Base-by-base conservation (phyloP, 2,797 vertebrate species). In the Leptatherina wallacei region DNA sequence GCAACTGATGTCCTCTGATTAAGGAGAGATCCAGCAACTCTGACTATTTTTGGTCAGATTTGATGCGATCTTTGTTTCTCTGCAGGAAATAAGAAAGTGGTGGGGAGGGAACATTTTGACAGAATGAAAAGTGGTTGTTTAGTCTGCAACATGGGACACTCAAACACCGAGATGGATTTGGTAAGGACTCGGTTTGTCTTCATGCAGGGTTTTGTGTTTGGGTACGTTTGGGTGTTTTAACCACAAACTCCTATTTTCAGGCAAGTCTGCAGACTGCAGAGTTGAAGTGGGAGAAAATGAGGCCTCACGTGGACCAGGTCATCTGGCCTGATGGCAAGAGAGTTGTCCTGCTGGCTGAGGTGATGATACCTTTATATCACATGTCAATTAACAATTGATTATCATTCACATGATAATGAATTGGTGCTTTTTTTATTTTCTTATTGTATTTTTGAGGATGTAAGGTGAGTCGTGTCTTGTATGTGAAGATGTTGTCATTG, bases 121-220 rank as follows among this genome's bases (percentile, higher is more conserved):
- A 88, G 90, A n/a, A 96, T 98, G 96, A 99, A 97, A 93, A 97
- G 95, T 44, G 95, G 97, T 77, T 98, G 97, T 79, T 96, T 98
- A 0, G 94, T 99, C 49, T 99, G 97, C 88, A 99, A 99, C 93
- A 98, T 99, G 97, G 98, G 98, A 0, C 97, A 99, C 92, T 98
- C 97, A 86, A 97, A 96, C 90, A 97, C 95, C 0, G 97, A 99
- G 90, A 98, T 99, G 38, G 96, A 99, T 2, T 67, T 94, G 89
- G 93, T 94, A 80, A 73, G 81, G 63, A 33, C 14, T 69, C 32
- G 58, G 10, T 80, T 14, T 54, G 30, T 63, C 5, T 61, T 16
- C 29, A 8, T 24, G 35, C 24, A 10, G 33, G 22, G 2, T 68
- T 4, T 71, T 5, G 71, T 30, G 60, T 27, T 11, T 42, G 35